A percentile compares a stretch with the other conserved stretches of the same genome.
These are phyloP conservation scores for Trichogramma evanescens DNA, from an alignment of 2,888 invertebrate genomes.

Conservation along the genomic window DNA sequence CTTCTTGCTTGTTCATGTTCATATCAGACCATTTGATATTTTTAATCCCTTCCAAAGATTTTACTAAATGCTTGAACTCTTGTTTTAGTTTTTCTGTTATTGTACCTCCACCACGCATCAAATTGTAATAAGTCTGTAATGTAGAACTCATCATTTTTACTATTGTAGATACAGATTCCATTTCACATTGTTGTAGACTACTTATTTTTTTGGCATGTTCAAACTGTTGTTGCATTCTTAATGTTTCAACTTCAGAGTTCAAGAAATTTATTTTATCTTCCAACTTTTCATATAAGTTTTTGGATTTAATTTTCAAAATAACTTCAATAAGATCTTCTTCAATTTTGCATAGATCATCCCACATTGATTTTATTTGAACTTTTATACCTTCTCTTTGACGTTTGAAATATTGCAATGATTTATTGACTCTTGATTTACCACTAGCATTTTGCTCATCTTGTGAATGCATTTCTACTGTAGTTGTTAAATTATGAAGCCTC, in stretches of 20 bases:
- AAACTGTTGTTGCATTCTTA: slow-evolving; percentile 41
- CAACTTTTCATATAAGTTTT: slow-evolving; percentile 28
- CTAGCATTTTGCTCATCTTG: slow-evolving; percentile 40
- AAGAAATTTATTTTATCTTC: slow-evolving; percentile 27
- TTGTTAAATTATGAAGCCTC: slow-evolving; percentile 38
- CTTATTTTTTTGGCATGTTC: slow-evolving; percentile 48
- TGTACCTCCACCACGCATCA: slow-evolving; percentile 55
- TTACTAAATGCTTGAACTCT: slow-evolving; percentile 56
- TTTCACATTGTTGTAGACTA: slow-evolving; percentile 50
- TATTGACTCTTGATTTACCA: slow-evolving; percentile 40
- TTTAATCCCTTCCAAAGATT: slow-evolving; percentile 55
- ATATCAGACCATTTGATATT: slow-evolving; percentile 58
- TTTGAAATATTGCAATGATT: slow-evolving; percentile 39
- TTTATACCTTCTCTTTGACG: slow-evolving; percentile 39
- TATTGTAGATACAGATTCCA: slow-evolving; percentile 51
- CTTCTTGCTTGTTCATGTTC: slow-evolving; percentile 34
- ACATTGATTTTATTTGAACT: slow-evolving; percentile 33
- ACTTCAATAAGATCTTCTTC: slow-evolving; percentile 32
- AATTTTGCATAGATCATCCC: slow-evolving; percentile 36
- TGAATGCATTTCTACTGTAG: slow-evolving; percentile 25
- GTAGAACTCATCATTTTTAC: slow-evolving; percentile 52
- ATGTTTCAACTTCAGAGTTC: slow-evolving; percentile 33
- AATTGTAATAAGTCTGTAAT: slow-evolving; percentile 55
- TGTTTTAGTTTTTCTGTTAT: slow-evolving; percentile 53
- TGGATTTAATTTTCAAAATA: slow-evolving; percentile 27